phyloP scores from a whole-genome alignment of 2,888 invertebrate species.

The Conistra vaccinii region DNA sequence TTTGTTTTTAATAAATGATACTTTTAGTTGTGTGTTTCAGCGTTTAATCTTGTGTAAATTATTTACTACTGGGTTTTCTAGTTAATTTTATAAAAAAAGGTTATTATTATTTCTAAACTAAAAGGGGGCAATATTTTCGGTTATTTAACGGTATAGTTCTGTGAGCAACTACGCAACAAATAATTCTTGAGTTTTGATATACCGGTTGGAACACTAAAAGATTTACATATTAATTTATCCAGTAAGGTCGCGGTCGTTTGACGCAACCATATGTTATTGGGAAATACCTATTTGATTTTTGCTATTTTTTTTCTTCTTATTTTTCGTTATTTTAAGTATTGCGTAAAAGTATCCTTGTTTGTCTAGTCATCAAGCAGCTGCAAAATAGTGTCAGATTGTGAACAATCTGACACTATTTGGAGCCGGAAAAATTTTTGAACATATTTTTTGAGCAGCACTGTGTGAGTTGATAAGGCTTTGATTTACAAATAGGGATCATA shows the following conservation, averaged over 20 bases:
- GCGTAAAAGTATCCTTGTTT: background rate
- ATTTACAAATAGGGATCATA: no score
- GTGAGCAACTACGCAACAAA: constrained; percentile 53
- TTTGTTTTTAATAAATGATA: constrained; percentile 31
- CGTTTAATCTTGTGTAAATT: background rate
- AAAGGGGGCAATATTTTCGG: constrained; percentile 5
- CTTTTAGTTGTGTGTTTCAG: constrained; percentile 11
- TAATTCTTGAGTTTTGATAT: constrained; percentile 20
- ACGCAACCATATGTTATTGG: constrained; percentile 52
- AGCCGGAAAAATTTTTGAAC: no score
- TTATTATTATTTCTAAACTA: background rate
- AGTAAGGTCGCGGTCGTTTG: constrained; percentile 64
- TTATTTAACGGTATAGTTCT: constrained; percentile 51
- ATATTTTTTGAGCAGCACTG: background rate
- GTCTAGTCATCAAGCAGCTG: background rate
- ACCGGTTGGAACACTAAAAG: constrained; percentile 49
- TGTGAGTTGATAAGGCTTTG: no score
- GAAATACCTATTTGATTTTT: constrained; percentile 33
- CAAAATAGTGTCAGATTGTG: background rate
- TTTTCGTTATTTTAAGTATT: background rate
- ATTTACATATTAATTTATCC: constrained; percentile 45
- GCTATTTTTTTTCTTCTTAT: background rate
- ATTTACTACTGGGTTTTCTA: constrained; percentile 10
- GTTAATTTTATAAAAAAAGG: background rate
- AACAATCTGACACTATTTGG: no score